A percentile compares a stretch with the other conserved stretches of the same genome.
Conservation (phyloP, 2,113 vertebrate species). For the Corythaeola cristata region DNA sequence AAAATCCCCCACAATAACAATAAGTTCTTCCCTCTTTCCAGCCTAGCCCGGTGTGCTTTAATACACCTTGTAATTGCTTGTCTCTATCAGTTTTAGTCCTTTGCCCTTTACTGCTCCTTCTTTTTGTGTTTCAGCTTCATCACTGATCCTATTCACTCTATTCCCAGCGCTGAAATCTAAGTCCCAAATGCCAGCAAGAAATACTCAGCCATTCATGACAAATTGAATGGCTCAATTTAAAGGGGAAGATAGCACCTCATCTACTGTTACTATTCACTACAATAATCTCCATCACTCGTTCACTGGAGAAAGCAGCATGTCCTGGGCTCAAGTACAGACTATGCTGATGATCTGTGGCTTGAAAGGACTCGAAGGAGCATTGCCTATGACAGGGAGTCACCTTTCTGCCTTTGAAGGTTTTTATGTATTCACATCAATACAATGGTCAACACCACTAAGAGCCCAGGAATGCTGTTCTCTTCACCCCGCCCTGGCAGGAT, state of each 20-base stretch:
- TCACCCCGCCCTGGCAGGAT: not conserved
- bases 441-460: conserved; percentile 49
- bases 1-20: conserved; percentile 50
- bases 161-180: conserved; percentile 84
- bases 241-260: conserved; percentile 47
- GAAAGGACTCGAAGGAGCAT: conserved; percentile 7
- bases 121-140: conserved; percentile 78
- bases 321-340: conserved; percentile 4
- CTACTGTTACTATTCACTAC: conserved; percentile 46
- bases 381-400: conserved; percentile 14
- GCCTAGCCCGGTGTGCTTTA: conserved; percentile 49
- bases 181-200: conserved; percentile 75
- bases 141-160: conserved; percentile 68
- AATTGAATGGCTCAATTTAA: conserved; percentile 66
- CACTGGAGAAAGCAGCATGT: conserved; percentile 12
- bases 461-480: not conserved
- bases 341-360: not conserved
- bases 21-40: conserved; percentile 55
- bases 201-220: conserved; percentile 71
- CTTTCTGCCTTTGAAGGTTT: conserved; percentile 52
- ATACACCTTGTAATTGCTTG: conserved; percentile 79
- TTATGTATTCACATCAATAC: conserved; percentile 28
- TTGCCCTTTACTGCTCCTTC: conserved; percentile 71
- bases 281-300: not conserved
- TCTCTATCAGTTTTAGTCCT: conserved; percentile 69